Evolutionary conservation across 30 jellyfish, hydroid and myxozoan species (phyloP).

Genomic region (Catostylus mosaicus): DNA sequence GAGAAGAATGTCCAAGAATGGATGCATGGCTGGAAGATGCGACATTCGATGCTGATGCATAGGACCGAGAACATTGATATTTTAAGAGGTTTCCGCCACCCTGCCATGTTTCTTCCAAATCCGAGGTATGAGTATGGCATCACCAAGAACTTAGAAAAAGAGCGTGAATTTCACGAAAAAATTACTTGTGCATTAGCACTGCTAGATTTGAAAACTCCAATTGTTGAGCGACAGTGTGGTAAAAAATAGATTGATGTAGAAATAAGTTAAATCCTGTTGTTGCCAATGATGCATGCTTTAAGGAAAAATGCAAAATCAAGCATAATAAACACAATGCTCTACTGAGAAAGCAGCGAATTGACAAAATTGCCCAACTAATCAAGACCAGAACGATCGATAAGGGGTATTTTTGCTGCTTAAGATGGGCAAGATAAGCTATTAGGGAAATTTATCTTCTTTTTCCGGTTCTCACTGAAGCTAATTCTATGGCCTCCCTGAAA

Average conservation of each 20-base stretch:
- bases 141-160: slow-evolving; percentile 75
- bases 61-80: slow-evolving; percentile 52
- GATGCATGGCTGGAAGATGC: slow-evolving; percentile 76
- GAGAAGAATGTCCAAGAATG: slow-evolving; percentile 72
- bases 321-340: too few species aligned
- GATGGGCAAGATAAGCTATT: too few species aligned
- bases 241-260: not conserved
- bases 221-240: slow-evolving; percentile 17
- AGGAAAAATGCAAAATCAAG: too few species aligned
- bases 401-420: too few species aligned
- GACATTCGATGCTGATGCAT: slow-evolving; percentile 49
- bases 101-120: slow-evolving; percentile 45
- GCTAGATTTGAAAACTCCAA: slow-evolving; percentile 78
- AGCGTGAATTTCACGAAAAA: slow-evolving; percentile 82
- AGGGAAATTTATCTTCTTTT: too few species aligned
- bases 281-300: too few species aligned
- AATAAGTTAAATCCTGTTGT: not conserved
- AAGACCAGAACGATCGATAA: too few species aligned
- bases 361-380: too few species aligned
- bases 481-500: too few species aligned
- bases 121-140: slow-evolving; percentile 53
- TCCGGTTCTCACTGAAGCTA: too few species aligned
- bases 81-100: slow-evolving; percentile 24
- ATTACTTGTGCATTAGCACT: slow-evolving; percentile 87
- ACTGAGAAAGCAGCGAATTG: too few species aligned